These are phyloP conservation scores for Pedicia rivosa DNA, from an alignment of 2,888 invertebrate species.

Conservation along the genomic window DNA sequence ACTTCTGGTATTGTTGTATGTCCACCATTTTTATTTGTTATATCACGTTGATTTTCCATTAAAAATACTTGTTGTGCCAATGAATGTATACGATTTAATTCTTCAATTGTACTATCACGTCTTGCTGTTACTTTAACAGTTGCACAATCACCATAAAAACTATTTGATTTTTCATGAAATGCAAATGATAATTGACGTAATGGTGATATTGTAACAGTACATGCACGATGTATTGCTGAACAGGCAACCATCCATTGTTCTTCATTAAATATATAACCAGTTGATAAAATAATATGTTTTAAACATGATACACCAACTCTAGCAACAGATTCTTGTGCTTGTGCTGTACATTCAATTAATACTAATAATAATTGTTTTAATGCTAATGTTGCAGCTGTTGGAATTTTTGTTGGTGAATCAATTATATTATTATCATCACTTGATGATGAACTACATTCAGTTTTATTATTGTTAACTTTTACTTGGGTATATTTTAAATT, in stretches of 20 bases:
- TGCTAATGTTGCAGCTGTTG: constrained; percentile 56
- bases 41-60: constrained; percentile 36
- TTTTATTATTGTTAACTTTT: constrained; percentile 15
- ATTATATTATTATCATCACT: constrained; percentile 29
- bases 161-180: constrained; percentile 81
- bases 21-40: constrained; percentile 14
- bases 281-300: constrained; percentile 67
- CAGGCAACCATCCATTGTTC: constrained; percentile 79
- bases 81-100: constrained; percentile 70
- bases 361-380: constrained; percentile 72
- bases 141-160: constrained; percentile 84
- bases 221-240: constrained; percentile 65
- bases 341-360: constrained; percentile 78
- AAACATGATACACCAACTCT: constrained; percentile 86
- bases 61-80: constrained; percentile 77
- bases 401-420: constrained; percentile 33
- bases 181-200: constrained; percentile 77
- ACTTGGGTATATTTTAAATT: constrained; percentile 27
- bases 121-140: constrained; percentile 89
- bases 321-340: constrained; percentile 79
- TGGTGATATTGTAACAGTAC: constrained; percentile 73
- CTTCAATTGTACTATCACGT: constrained; percentile 68
- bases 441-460: constrained; percentile 17
- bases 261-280: constrained; percentile 63
- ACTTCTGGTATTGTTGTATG: constrained; percentile 5